Percentiles rank a stretch among this genome's conserved stretches.
Evolutionary conservation across 2,797 vertebrate species (phyloP).

Genomic region (Amphiprion clarkii): DNA sequence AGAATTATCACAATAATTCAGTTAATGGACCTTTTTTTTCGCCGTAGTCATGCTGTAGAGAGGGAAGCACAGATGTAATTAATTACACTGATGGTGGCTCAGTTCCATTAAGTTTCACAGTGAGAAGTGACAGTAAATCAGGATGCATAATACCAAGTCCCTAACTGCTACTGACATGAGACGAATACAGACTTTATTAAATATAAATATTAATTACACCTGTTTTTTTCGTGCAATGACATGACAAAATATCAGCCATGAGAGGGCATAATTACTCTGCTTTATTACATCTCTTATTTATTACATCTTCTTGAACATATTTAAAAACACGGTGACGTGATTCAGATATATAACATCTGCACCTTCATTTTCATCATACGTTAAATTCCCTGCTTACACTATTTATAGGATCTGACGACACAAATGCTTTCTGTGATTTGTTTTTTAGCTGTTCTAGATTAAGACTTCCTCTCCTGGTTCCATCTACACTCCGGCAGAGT

Average conservation of each 20-base stretch:
- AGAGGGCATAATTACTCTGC: no score
- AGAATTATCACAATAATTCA: no score
- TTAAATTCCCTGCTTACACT: no score
- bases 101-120: neutral
- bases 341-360: no score
- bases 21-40: no score
- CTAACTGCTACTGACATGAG: neutral
- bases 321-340: no score
- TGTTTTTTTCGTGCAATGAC: neutral
- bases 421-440: neutral
- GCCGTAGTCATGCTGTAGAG: no score
- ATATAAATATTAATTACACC: neutral
- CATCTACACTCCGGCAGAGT: neutral
- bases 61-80: neutral
- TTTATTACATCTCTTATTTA: no score
- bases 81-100: neutral
- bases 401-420: neutral
- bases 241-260: neutral
- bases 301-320: no score
- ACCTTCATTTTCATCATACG: no score
- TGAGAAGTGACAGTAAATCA: constrained; percentile 2
- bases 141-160: neutral
- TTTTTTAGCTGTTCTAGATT: constrained; percentile 1
- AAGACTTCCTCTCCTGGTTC: neutral
- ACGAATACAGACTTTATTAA: neutral